phyloP scores from a whole-genome alignment of 2,888 invertebrate genomes.

The Bellardia pandia region DNA sequence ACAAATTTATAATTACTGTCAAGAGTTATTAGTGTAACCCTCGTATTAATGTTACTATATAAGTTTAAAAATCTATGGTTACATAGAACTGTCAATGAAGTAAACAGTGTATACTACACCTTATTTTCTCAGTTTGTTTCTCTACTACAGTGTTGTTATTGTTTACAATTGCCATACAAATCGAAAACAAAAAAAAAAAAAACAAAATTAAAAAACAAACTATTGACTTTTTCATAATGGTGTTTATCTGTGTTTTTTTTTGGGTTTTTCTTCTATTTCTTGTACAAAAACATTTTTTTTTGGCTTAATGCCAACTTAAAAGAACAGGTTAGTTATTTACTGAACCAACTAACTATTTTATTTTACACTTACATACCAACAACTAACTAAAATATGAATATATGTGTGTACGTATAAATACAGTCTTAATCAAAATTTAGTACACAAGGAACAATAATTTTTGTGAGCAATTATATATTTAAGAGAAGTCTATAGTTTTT shows the following conservation, averaged over 20 bases:
- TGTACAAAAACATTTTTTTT: constrained; percentile 48
- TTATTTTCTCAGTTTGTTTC: constrained; percentile 57
- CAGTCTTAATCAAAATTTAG: too few relatives aligned
- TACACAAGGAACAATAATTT: too few relatives aligned
- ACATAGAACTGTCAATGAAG: constrained; percentile 52
- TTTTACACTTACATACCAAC: not conserved
- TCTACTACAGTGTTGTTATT: constrained; percentile 20
- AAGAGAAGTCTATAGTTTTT: too few relatives aligned
- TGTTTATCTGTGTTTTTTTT: not conserved
- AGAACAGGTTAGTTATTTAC: constrained; percentile 70
- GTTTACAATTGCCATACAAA: not conserved
- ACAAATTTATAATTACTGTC: too few relatives aligned
- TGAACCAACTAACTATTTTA: constrained; percentile 39
- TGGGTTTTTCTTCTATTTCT: constrained; percentile 38
- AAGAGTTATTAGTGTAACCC: constrained; percentile 7
- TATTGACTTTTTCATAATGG: constrained; percentile 53
- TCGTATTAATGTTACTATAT: not conserved
- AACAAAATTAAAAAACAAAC: constrained; percentile 19
- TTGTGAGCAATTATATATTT: too few relatives aligned
- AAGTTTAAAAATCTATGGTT: not conserved
- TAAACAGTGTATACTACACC: constrained; percentile 54
- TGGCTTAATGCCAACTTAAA: constrained; percentile 72
- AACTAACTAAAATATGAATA: constrained; percentile 46
- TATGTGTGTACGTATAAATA: not conserved
- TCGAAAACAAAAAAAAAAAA: constrained; percentile 3